Conservation (phyloP, 2,888 invertebrate genomes). For the Hyalella azteca region DNA sequence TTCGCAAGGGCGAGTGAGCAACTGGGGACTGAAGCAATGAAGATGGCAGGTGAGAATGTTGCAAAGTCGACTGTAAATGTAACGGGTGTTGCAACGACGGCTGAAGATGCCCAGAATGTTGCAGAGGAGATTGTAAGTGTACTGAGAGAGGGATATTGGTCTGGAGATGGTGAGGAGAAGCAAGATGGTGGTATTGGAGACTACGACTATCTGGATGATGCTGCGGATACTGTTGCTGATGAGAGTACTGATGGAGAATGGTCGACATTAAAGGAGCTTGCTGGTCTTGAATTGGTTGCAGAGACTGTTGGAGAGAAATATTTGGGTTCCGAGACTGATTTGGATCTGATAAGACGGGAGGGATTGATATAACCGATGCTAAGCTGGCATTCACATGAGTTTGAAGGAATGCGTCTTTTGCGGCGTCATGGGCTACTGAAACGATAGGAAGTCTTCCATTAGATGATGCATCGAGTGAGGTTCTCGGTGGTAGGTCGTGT, state of each 20-base stretch:
- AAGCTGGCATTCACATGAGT: not conserved
- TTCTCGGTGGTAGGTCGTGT: not conserved
- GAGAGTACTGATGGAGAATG: constrained; percentile 39
- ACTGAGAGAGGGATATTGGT: constrained; percentile 16
- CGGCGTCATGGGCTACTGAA: not conserved
- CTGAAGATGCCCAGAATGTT: constrained; percentile 32
- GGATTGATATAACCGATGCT: not conserved
- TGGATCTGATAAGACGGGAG: not conserved
- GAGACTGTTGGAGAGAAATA: constrained; percentile 28
- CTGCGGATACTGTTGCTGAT: constrained; percentile 40
- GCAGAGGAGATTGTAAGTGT: constrained; percentile 36
- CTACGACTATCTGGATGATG: constrained; percentile 39
- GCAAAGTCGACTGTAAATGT: constrained; percentile 7
- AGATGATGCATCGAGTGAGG: not conserved
- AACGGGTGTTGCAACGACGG: constrained; percentile 22
- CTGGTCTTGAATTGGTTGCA: constrained; percentile 26
- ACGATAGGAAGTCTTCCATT: not conserved
- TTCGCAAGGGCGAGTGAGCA: constrained; percentile 10
- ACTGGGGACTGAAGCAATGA: constrained; percentile 27
- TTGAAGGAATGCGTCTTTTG: not conserved
- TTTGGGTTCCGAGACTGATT: constrained; percentile 3
- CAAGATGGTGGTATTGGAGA: constrained; percentile 20
- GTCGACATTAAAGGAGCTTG: constrained; percentile 41
- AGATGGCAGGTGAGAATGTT: constrained; percentile 23
- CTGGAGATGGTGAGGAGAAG: constrained; percentile 24